These are phyloP conservation scores for Hippoglossus hippoglossus DNA, from an alignment of 2,797 vertebrate genomes.

Conservation along the genomic window DNA sequence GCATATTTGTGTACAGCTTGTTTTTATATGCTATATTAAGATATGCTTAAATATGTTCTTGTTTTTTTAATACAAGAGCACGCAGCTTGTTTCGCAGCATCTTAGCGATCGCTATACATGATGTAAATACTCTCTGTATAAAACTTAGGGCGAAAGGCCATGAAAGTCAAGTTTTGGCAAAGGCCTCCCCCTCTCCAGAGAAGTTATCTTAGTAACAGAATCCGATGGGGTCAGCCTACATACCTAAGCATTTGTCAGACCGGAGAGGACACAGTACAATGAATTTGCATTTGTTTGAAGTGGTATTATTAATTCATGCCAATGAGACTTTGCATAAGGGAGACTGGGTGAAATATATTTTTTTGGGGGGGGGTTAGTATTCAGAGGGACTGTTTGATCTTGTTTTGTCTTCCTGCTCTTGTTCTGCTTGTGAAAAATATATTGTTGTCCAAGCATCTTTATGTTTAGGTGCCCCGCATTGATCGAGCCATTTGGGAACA, in stretches of 20 bases:
- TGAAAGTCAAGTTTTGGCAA: slow-evolving; percentile 53
- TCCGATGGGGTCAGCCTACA: slow-evolving; percentile 69
- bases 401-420: slow-evolving; percentile 42
- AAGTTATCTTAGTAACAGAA: slow-evolving; percentile 65
- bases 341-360: slow-evolving; percentile 46
- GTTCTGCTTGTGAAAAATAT: slow-evolving; percentile 37
- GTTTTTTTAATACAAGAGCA: slow-evolving; percentile 34
- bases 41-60: slow-evolving; percentile 40
- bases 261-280: slow-evolving; percentile 76
- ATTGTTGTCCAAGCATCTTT: slow-evolving; percentile 60
- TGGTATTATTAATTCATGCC: slow-evolving; percentile 83
- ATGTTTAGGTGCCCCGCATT: slow-evolving; percentile 42
- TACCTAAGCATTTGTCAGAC: slow-evolving; percentile 78
- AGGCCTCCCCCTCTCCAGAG: slow-evolving; percentile 44
- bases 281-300: slow-evolving; percentile 84
- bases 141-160: slow-evolving; percentile 63
- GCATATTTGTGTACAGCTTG: slow-evolving; percentile 35
- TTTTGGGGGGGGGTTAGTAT: slow-evolving; percentile 51
- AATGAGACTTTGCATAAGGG: slow-evolving; percentile 71
- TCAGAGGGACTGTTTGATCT: slow-evolving; percentile 65
- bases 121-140: slow-evolving; percentile 52
- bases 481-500: slow-evolving; percentile 59
- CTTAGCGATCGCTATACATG: slow-evolving; percentile 55
- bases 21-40: slow-evolving; percentile 54
- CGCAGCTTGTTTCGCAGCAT: slow-evolving; percentile 39